phyloP scores from a whole-genome alignment of 2,888 invertebrate species.

The Drosophila paranaensis region DNA sequence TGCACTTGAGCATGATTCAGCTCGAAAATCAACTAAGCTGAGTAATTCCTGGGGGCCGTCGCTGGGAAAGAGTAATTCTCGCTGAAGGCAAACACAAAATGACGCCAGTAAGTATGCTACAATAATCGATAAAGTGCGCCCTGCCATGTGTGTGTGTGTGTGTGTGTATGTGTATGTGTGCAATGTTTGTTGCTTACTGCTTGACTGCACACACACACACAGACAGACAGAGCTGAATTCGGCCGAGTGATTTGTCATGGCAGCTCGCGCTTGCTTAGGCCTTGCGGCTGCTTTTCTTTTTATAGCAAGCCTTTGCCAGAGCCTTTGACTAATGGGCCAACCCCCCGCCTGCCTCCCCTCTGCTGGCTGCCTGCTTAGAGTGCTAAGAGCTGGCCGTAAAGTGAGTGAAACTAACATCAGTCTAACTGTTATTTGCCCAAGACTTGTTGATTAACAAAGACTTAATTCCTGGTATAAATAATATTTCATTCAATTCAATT shows the following conservation, averaged over 20 bases:
- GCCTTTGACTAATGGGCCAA: constrained; percentile 1
- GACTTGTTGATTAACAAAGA: constrained; percentile 65
- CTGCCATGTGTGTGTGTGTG: constrained; percentile 12
- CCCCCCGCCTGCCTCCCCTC: neutral
- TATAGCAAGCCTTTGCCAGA: constrained; percentile 3
- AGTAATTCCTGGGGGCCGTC: constrained; percentile 23
- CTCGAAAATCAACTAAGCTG: constrained; percentile 43
- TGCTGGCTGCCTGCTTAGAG: constrained; percentile 32
- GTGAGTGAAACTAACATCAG: neutral
- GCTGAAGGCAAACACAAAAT: constrained; percentile 37
- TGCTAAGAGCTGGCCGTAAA: constrained; percentile 37
- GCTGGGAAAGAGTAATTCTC: constrained; percentile 34
- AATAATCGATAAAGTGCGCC: constrained; percentile 74
- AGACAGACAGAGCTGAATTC: constrained; percentile 24
- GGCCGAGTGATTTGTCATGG: constrained; percentile 64
- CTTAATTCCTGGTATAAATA: neutral
- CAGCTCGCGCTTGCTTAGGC: constrained; percentile 48
- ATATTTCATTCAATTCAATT: neutral
- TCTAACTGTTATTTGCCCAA: neutral
- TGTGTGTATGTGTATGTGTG: constrained; percentile 14
- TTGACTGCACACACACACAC: constrained; percentile 52
- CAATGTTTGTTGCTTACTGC: constrained; percentile 44
- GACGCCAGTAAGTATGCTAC: constrained; percentile 74
- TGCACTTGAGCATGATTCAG: constrained; percentile 55
- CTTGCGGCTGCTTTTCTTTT: constrained; percentile 15